Percentiles rank a stretch among this genome's conserved stretches.
Evolutionary conservation across 2,888 invertebrate genomes (phyloP).

Genomic region (Rhopalosiphum nymphaeae): DNA sequence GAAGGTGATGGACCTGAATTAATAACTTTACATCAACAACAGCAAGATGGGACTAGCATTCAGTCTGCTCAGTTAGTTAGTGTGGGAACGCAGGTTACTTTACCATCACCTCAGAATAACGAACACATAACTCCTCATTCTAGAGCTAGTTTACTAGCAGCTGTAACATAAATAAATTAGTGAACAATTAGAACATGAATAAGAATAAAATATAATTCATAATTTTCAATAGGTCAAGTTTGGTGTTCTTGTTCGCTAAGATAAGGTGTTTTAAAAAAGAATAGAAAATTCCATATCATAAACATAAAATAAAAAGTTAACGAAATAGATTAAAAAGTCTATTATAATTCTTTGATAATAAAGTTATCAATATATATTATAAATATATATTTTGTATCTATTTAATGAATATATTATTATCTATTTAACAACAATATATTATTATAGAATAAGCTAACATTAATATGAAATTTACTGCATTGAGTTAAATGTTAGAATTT

Average conservation of each 20-base stretch:
- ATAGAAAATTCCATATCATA: background rate
- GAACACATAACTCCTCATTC: slow-evolving; percentile 68
- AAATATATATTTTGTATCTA: slow-evolving; percentile 35
- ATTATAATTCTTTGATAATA: slow-evolving; percentile 25
- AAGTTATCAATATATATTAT: slow-evolving; percentile 36
- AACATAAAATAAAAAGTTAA: background rate
- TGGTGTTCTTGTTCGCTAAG: slow-evolving; percentile 57
- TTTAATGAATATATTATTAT: slow-evolving; percentile 40
- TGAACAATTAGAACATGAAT: background rate
- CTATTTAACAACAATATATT: slow-evolving; percentile 23
- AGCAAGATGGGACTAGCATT: slow-evolving; percentile 56
- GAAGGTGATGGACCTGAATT: slow-evolving; percentile 57
- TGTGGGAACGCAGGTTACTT: slow-evolving; percentile 69
- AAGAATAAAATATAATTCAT: background rate
- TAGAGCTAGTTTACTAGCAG: slow-evolving; percentile 66
- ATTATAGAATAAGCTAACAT: slow-evolving; percentile 48
- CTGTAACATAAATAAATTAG: slow-evolving; percentile 62
- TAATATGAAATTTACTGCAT: slow-evolving; percentile 23
- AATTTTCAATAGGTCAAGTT: slow-evolving; percentile 42
- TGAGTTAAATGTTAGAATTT: slow-evolving; percentile 32
- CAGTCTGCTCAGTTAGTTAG: slow-evolving; percentile 67
- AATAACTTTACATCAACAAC: slow-evolving; percentile 62
- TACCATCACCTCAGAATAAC: slow-evolving; percentile 68
- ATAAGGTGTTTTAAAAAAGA: slow-evolving; percentile 11
- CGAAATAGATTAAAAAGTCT: background rate